Evolutionary conservation across 2,113 vertebrate species (phyloP).

Genomic region (Poecilia latipinna): DNA sequence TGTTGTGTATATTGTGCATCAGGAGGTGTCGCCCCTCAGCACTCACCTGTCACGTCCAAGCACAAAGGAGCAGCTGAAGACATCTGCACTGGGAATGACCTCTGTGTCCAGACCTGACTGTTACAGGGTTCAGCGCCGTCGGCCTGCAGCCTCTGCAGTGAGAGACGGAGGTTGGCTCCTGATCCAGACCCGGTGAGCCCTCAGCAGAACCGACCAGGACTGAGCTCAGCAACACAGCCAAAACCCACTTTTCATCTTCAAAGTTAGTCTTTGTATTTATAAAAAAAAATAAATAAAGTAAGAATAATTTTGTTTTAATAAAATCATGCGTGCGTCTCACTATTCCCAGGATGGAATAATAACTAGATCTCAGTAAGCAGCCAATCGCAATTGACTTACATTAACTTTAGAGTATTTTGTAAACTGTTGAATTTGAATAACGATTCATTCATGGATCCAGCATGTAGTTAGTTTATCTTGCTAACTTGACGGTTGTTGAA

Average conservation of each 20-base stretch:
- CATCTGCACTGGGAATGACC: conserved; percentile 21
- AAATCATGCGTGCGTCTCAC: neutral
- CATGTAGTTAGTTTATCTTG: conserved; percentile 63
- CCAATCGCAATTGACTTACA: neutral
- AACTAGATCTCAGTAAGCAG: conserved; percentile 45
- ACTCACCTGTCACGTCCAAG: conserved; percentile 9
- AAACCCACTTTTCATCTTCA: neutral
- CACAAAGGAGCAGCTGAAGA: conserved; percentile 35
- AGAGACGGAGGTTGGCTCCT: neutral
- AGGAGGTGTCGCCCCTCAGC: conserved; percentile 22
- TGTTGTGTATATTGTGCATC: conserved; percentile 56
- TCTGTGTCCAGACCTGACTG: conserved; percentile 41
- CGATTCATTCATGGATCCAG: conserved; percentile 30
- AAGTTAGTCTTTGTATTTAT: conserved; percentile 1
- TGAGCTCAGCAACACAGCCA: neutral
- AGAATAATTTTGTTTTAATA: too few relatives aligned
- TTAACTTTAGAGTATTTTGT: conserved; percentile 7
- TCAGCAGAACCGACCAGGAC: neutral
- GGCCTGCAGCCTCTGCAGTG: neutral
- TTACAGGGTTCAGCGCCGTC: conserved; percentile 51
- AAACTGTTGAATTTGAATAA: conserved; percentile 30
- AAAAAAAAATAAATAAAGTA: neutral
- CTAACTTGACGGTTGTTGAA: conserved; percentile 69
- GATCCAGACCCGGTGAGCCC: neutral
- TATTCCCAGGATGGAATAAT: conserved; percentile 21